These are phyloP conservation scores for Emberiza fucata DNA, from an alignment of 2,113 vertebrate genomes.

Conservation along the genomic window DNA sequence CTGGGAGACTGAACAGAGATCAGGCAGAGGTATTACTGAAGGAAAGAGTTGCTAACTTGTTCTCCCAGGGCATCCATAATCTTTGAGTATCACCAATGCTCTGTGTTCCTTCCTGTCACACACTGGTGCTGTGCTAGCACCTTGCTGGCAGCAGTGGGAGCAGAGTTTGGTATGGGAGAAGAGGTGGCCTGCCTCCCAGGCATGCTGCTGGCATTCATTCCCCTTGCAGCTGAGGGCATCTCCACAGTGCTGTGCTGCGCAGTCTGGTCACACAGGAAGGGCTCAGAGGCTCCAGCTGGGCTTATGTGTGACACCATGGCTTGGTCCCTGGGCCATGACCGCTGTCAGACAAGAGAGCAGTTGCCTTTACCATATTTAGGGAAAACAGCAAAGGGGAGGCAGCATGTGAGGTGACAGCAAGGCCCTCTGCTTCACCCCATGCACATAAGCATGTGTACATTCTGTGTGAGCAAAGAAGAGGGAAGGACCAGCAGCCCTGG, in stretches of 20 bases:
- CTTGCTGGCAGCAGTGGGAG: accelerated
- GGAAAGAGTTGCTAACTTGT: background rate
- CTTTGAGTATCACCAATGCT: background rate
- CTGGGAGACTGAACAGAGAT: background rate
- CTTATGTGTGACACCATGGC: accelerated
- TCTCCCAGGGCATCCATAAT: background rate
- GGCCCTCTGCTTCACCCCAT: background rate
- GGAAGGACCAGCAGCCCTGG: background rate
- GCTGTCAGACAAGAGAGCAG: background rate
- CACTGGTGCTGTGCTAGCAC: background rate
- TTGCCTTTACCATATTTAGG: background rate
- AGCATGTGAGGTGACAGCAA: background rate
- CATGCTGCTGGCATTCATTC: background rate
- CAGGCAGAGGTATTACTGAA: background rate
- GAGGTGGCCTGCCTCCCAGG: background rate
- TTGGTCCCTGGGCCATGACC: background rate
- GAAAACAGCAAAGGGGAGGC: background rate
- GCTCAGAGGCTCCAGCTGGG: background rate
- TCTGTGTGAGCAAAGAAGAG: background rate
- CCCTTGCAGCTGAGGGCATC: background rate
- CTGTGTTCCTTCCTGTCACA: background rate
- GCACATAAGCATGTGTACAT: accelerated
- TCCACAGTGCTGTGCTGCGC: accelerated
- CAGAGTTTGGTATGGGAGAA: background rate
- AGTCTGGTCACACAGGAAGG: accelerated